Evolutionary conservation across 2,888 invertebrate species (phyloP), one percentile per base, ranked within the genome.

Genomic region (Altica lythri): DNA sequence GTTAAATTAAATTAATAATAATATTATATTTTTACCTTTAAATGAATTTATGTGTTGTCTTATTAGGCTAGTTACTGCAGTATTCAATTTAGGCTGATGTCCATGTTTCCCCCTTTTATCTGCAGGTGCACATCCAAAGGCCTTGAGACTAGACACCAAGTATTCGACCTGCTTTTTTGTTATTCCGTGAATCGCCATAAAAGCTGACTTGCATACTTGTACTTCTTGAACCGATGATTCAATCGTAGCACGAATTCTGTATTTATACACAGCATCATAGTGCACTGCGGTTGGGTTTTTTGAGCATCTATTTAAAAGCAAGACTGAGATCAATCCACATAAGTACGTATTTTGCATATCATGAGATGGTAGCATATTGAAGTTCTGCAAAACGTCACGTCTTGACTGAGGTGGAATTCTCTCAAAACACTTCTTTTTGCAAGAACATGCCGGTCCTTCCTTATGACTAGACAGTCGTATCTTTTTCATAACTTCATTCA

Each of bases 131-230:
- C 16, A 14, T 35, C 53, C 53, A 35, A 32, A 32, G 12, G n/a
- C 9, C 29, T 45, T 47, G 9, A 53, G 40, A 35, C 37, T 44
- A 25, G 45, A 37, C 32, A 53, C 50, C 14, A 55, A 9, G 6
- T 29, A 37, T 49, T 59, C 18, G 13, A 57, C n/a, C 12, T 34
- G 19, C 40, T 49, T 48, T 18, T 13, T 29, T 6, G 37, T 25
- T 32, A 58, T 53, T 10, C 57, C 55, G 37, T 58, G 60, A 18
- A 58, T 17, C 6, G 60, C 32, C 22, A 56, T 22, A 19, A 59
- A 51, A 18, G 56, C 53, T 35, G 55, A 59, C 22, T 54, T 42
- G 45, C 59, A 61, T 16, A 59, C 45, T 10, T 13, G 53, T 18
- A 53, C 38, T 50, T 61, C 58, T 29, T 18, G 30, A 9, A 38